Conservation (phyloP, 2,797 vertebrate genomes). For the Ctenopoma multispine region DNA sequence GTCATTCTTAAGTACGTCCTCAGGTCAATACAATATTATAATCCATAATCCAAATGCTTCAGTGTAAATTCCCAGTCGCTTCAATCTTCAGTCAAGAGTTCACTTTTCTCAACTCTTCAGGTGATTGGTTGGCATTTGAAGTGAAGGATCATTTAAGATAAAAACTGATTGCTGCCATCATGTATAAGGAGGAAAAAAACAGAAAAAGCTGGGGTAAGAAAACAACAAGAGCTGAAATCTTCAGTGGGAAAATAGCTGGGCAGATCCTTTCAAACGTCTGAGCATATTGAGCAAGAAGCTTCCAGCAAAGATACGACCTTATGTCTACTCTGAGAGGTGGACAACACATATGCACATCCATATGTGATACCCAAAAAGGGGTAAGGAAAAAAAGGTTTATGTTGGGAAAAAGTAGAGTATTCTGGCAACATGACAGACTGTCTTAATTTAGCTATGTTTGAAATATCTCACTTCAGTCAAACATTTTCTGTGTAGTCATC, state of each 20-base stretch:
- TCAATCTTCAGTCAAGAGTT: conserved; percentile 23
- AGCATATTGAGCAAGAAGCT: conserved; percentile 65
- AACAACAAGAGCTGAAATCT: conserved; percentile 44
- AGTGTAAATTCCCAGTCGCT: conserved; percentile 50
- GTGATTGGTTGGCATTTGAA: conserved; percentile 37
- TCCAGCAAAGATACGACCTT: conserved; percentile 58
- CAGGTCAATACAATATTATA: conserved; percentile 49
- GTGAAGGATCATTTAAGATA: conserved; percentile 36
- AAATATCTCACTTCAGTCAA: conserved; percentile 44
- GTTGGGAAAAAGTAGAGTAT: conserved; percentile 31
- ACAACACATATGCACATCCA: conserved; percentile 30
- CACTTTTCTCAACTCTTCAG: conserved; percentile 41
- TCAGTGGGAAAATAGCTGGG: conserved; percentile 43
- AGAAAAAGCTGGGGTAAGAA: conserved; percentile 13
- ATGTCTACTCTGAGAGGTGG: conserved; percentile 48
- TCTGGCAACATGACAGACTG: conserved; percentile 34
- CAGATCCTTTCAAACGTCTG: conserved; percentile 46
- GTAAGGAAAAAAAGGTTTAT: conserved; percentile 1
- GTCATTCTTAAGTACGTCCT: conserved; percentile 58
- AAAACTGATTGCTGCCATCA: conserved; percentile 30
- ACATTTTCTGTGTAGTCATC: conserved; percentile 19
- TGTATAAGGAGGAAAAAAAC: neutral
- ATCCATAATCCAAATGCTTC: conserved; percentile 67
- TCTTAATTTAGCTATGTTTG: conserved; percentile 52
- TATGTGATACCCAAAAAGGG: neutral